phyloP scores from a whole-genome alignment of 2,797 vertebrate species.

The Sphenopsis melanotis region DNA sequence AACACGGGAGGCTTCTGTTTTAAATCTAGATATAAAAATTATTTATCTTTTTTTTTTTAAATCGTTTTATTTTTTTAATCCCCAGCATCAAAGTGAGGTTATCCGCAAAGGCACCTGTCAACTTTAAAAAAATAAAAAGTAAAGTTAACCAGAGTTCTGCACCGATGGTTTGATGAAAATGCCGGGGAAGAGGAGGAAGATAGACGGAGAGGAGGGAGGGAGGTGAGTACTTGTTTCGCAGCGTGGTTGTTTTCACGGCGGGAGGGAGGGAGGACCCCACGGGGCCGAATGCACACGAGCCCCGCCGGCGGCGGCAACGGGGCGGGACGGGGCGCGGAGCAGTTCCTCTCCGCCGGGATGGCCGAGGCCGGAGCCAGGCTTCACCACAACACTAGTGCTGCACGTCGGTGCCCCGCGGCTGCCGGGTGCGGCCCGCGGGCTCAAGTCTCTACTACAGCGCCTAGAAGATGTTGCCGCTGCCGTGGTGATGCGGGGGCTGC shows the following conservation, averaged over 20 bases:
- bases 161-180: constrained; percentile 78
- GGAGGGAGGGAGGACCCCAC: not conserved
- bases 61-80: constrained; percentile 70
- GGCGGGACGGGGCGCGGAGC: no score
- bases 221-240: not conserved
- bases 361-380: not conserved
- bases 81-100: constrained; percentile 88
- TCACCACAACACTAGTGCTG: not conserved
- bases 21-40: constrained; percentile 83
- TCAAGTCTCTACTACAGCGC: not conserved
- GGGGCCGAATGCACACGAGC: not conserved
- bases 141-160: constrained; percentile 85
- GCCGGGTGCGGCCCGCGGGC: not conserved
- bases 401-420: not conserved
- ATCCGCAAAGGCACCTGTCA: constrained; percentile 93
- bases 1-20: constrained; percentile 44
- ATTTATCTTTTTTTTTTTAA: constrained; percentile 63
- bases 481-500: constrained; percentile 67
- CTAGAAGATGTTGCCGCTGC: constrained; percentile 78
- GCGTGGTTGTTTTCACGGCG: not conserved
- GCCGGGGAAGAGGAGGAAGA: not conserved
- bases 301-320: no score
- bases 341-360: not conserved
- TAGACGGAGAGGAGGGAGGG: not conserved
- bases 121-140: constrained; percentile 81